Evolutionary conservation across 2,113 vertebrate genomes (phyloP).

Genomic region (Stegostoma tigrinum): DNA sequence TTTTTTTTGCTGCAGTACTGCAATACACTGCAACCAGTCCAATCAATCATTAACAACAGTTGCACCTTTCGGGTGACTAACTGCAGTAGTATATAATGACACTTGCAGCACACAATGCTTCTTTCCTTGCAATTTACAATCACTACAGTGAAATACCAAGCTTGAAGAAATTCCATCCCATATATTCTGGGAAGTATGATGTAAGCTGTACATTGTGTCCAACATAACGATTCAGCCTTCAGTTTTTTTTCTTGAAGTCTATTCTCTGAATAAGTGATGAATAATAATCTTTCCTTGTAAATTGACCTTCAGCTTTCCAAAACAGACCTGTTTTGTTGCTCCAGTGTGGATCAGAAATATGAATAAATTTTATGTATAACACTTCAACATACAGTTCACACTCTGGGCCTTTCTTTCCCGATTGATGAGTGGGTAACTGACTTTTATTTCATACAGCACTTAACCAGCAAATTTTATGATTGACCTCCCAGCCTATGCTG

Average conservation of each 20-base stretch:
- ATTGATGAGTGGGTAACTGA: background rate
- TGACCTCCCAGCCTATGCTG: too few relatives aligned
- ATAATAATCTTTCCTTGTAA: background rate
- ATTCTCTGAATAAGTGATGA: conserved; percentile 12
- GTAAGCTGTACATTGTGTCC: too few relatives aligned
- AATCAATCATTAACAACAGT: conserved; percentile 29
- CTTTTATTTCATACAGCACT: background rate
- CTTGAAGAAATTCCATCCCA: background rate
- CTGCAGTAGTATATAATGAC: background rate
- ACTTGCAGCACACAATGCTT: background rate
- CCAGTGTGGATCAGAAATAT: background rate
- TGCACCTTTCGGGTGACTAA: background rate
- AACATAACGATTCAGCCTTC: background rate
- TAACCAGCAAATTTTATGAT: background rate
- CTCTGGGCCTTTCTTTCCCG: background rate
- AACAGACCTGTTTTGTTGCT: background rate
- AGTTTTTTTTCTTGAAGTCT: background rate
- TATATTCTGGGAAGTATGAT: background rate
- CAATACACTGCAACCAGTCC: background rate
- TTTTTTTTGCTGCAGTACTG: background rate
- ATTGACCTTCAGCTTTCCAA: background rate
- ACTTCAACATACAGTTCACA: background rate
- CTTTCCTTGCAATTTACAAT: conserved; percentile 22
- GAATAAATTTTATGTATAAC: background rate
- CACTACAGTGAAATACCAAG: background rate